Conservation (phyloP, 2,113 vertebrate genomes). For the Tragelaphus imberbis region DNA sequence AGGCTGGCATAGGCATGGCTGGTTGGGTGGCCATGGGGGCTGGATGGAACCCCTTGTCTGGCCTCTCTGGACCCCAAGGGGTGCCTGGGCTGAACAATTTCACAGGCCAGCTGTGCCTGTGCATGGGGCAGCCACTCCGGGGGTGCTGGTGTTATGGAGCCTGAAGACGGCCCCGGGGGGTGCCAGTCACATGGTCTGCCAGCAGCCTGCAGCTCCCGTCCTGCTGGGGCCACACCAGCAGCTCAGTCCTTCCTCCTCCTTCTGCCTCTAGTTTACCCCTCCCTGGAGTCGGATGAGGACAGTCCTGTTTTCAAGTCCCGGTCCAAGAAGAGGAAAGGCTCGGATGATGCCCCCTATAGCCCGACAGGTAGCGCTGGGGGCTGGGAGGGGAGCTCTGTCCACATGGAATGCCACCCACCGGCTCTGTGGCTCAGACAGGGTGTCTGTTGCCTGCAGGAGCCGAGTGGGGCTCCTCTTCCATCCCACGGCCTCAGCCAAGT, state of each 20-base stretch:
- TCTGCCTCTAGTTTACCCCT: constrained; percentile 90
- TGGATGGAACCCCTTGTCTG: not conserved
- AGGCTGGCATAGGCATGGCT: not conserved
- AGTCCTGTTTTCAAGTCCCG: constrained; percentile 98
- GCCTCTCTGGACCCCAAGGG: not conserved
- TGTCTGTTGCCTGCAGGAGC: not conserved
- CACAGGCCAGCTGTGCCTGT: not conserved
- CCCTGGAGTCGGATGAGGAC: constrained; percentile 97
- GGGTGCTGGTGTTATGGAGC: not conserved
- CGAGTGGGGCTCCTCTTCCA: not conserved
- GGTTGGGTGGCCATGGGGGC: not conserved
- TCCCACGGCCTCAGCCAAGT: not conserved
- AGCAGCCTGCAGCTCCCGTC: not conserved
- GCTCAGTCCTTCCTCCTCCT: constrained; percentile 38
- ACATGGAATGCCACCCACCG: not conserved
- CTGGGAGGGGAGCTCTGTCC: not conserved
- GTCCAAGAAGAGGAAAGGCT: constrained; percentile 99
- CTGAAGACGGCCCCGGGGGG: not conserved
- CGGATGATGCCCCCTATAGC: constrained; percentile 96
- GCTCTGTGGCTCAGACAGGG: not conserved
- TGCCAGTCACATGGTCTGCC: not conserved
- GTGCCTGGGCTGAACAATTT: fast-evolving
- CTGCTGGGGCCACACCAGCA: fast-evolving
- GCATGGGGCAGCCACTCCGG: fast-evolving
- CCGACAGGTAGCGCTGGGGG: constrained; percentile 87